phyloP scores from a whole-genome alignment of 2,888 invertebrate genomes.

The Serripes groenlandicus region DNA sequence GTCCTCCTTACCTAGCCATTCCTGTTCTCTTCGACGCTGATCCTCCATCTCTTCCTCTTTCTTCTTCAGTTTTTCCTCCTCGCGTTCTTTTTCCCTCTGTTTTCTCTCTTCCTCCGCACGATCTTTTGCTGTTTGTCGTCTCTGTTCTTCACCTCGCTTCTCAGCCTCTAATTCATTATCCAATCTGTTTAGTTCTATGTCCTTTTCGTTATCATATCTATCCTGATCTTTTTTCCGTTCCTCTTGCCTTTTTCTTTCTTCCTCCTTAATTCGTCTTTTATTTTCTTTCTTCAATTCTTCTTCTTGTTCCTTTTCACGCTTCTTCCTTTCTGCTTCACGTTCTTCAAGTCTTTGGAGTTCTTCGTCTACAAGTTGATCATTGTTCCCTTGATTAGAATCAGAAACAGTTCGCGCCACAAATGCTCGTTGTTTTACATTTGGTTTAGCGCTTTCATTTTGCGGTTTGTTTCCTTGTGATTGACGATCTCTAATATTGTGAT shows the following conservation, averaged over 20 bases:
- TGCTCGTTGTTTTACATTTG: neutral
- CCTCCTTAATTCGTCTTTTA: neutral
- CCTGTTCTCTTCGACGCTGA: neutral
- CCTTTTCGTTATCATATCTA: neutral
- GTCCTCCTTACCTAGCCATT: neutral
- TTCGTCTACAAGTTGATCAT: neutral
- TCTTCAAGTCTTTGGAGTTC: slow-evolving; percentile 10
- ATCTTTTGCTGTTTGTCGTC: neutral
- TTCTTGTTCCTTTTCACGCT: neutral
- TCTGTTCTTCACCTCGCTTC: slow-evolving; percentile 6
- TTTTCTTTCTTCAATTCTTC: neutral
- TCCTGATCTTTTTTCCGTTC: neutral
- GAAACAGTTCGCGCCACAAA: neutral
- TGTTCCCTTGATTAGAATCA: too few species aligned
- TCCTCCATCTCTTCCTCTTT: slow-evolving; percentile 1
- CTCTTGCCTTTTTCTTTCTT: neutral
- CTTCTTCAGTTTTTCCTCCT: slow-evolving; percentile 2
- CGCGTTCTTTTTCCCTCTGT: neutral
- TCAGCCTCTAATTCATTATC: slow-evolving; percentile 7
- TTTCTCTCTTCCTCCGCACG: neutral
- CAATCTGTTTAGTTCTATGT: neutral
- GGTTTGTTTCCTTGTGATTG: too few species aligned
- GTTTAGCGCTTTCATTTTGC: too few species aligned
- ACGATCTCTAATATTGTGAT: too few species aligned
- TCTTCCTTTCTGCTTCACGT: neutral